Percentiles rank a stretch among this genome's conserved stretches.
Evolutionary conservation across 2,888 invertebrate genomes (phyloP).

Genomic region (Amblyjoppa proteus): DNA sequence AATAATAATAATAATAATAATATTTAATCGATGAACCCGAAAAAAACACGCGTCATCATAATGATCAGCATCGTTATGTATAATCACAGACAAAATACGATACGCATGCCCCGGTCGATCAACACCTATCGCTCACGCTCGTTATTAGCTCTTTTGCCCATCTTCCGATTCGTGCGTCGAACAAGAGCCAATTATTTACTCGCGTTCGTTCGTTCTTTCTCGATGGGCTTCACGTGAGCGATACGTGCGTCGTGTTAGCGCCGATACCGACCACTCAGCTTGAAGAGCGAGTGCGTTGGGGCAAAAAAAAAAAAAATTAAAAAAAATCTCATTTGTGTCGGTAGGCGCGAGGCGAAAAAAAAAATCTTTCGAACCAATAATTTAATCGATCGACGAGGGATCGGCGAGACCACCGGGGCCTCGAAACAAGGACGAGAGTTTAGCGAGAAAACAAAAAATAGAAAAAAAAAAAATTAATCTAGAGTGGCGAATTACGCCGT

Average conservation of each 20-base stretch:
- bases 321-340: conserved; percentile 39
- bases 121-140: conserved; percentile 34
- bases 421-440: conserved; percentile 36
- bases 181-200: conserved; percentile 17
- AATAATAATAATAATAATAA: conserved; percentile 59
- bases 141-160: conserved; percentile 4
- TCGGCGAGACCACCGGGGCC: background rate
- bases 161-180: conserved; percentile 23
- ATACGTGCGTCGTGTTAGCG: conserved; percentile 13
- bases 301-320: conserved; percentile 65
- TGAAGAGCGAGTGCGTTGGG: conserved; percentile 55
- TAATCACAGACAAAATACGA: conserved; percentile 47
- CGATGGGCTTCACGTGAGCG: background rate
- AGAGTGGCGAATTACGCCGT: conserved; percentile 15
- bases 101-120: conserved; percentile 27
- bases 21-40: conserved; percentile 50
- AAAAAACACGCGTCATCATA: conserved; percentile 47
- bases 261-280: conserved; percentile 19
- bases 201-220: conserved; percentile 5
- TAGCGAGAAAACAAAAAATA: conserved; percentile 53
- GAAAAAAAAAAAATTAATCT: conserved; percentile 54
- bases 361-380: conserved; percentile 28
- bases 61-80: conserved; percentile 60
- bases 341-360: conserved; percentile 40
- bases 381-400: conserved; percentile 32